Percentiles rank a stretch among this genome's conserved stretches.
Evolutionary conservation across 2,797 vertebrate genomes (phyloP).

Genomic region (Coregonus sp.): DNA sequence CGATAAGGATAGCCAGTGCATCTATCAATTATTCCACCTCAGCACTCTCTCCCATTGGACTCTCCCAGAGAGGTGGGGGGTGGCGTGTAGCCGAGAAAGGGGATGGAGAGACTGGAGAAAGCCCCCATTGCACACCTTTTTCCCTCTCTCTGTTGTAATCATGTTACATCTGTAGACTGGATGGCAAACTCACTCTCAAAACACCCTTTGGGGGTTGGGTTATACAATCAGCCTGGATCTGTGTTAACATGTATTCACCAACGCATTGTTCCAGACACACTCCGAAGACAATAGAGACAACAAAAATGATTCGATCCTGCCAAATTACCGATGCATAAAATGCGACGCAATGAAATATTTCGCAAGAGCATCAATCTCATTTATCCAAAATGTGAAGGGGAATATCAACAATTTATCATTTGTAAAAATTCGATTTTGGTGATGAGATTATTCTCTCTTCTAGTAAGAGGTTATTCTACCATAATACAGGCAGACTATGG

Average conservation of each 20-base stretch:
- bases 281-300: conserved; percentile 2
- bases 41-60: conserved; percentile 80
- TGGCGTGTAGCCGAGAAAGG: conserved; percentile 29
- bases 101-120: conserved; percentile 38
- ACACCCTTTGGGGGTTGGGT: conserved; percentile 18
- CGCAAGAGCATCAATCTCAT: neutral
- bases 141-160: conserved; percentile 49
- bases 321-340: neutral
- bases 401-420: neutral
- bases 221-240: conserved; percentile 17
- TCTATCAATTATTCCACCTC: conserved; percentile 86
- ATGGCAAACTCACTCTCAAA: conserved; percentile 18
- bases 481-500: neutral
- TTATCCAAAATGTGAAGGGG: neutral
- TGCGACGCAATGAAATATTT: neutral
- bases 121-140: conserved; percentile 30
- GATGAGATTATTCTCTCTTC: neutral
- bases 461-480: neutral
- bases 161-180: conserved; percentile 36
- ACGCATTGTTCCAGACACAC: conserved; percentile 21
- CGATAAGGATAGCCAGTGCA: conserved; percentile 84
- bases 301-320: neutral
- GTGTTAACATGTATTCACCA: conserved; percentile 14
- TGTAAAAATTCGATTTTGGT: neutral
- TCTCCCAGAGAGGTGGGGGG: conserved; percentile 53